A percentile compares a stretch with the other conserved stretches of the same genome.
Conservation (phyloP, 1,140 invertebrate species). For the Venustaconcha ellipsiformis region DNA sequence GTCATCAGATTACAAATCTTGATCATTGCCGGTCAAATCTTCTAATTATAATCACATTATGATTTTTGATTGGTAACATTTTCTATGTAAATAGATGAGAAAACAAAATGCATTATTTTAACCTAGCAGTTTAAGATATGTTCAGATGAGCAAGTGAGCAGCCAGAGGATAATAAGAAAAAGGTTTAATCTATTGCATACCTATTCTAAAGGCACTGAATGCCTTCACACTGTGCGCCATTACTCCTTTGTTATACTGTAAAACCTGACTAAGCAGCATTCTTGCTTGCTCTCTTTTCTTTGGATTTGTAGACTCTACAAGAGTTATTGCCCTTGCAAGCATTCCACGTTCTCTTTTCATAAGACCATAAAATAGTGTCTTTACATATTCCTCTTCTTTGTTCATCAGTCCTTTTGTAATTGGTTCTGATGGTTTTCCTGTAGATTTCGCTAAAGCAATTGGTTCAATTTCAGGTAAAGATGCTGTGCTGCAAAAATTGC, state of each 20-base stretch:
- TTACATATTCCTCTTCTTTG: slow-evolving; percentile 16
- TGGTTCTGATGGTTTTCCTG: too few relatives aligned
- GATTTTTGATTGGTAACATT: background rate
- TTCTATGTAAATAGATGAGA: background rate
- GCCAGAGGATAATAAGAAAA: too few relatives aligned
- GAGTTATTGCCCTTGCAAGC: slow-evolving; percentile 73
- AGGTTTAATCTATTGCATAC: slow-evolving; percentile 41
- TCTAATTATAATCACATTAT: too few relatives aligned
- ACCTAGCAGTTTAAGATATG: background rate
- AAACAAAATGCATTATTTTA: background rate
- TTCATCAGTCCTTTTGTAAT: too few relatives aligned
- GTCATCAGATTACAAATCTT: too few relatives aligned
- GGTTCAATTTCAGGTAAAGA: too few relatives aligned
- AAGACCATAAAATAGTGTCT: slow-evolving; percentile 30
- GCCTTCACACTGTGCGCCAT: slow-evolving; percentile 44
- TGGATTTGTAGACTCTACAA: slow-evolving; percentile 72
- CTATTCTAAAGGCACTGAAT: slow-evolving; percentile 69
- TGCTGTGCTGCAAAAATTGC: too few relatives aligned
- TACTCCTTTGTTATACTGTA: slow-evolving; percentile 62
- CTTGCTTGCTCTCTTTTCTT: slow-evolving; percentile 69
- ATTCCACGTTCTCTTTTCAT: slow-evolving; percentile 34
- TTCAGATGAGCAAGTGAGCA: too few relatives aligned
- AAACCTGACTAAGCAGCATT: slow-evolving; percentile 67
- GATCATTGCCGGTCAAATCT: too few relatives aligned
- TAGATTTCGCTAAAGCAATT: too few relatives aligned